Conservation (phyloP, 2,113 vertebrate species). For the Siniperca chuatsi region DNA sequence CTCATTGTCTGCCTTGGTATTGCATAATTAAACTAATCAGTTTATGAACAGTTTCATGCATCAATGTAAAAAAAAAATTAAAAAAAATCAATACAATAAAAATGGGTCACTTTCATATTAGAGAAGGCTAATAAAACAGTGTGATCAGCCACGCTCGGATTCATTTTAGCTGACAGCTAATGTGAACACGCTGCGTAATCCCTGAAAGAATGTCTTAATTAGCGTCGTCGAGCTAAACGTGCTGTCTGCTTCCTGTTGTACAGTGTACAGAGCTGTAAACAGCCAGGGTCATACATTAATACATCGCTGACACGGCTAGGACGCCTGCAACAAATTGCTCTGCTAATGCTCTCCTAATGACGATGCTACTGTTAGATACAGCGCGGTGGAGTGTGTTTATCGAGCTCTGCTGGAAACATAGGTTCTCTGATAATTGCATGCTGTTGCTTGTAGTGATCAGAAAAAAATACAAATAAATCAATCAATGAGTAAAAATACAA, state of each 20-base stretch:
- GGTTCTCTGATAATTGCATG: not conserved
- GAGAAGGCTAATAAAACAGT: not conserved
- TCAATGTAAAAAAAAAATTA: not conserved
- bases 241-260: not conserved
- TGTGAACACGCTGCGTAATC: slow-evolving; percentile 20
- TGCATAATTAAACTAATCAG: slow-evolving; percentile 11
- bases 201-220: slow-evolving; percentile 29
- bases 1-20: not conserved
- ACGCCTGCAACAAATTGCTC: not conserved
- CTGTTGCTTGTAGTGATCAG: too few relatives aligned
- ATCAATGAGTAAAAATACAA: too few relatives aligned
- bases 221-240: slow-evolving; percentile 9
- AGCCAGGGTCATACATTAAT: not conserved
- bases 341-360: slow-evolving; percentile 2
- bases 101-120: slow-evolving; percentile 5
- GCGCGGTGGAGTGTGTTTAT: not conserved
- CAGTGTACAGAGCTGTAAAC: not conserved
- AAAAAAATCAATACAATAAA: slow-evolving; percentile 11
- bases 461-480: not conserved
- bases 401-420: too few relatives aligned
- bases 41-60: slow-evolving; percentile 4
- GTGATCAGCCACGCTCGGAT: not conserved
- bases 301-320: not conserved
- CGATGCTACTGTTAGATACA: not conserved
- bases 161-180: slow-evolving; percentile 1